phyloP scores from a whole-genome alignment of 2,797 vertebrate genomes.

The Chelmon rostratus region DNA sequence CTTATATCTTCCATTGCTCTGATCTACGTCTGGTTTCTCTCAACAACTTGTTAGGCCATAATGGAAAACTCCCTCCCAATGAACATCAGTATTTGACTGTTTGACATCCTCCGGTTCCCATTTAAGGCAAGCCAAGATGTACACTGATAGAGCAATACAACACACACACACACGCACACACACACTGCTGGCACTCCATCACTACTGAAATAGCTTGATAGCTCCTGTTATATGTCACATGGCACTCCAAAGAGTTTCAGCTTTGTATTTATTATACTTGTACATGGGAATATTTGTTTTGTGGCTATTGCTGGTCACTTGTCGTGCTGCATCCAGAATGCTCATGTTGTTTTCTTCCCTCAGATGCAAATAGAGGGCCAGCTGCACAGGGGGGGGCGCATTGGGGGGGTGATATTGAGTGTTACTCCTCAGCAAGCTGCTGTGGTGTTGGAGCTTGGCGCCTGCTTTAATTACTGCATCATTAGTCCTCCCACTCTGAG shows the following conservation, averaged over 20 bases:
- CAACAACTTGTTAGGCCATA: conserved; percentile 54
- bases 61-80: conserved; percentile 57
- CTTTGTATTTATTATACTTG: conserved; percentile 8
- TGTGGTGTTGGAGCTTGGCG: conserved; percentile 31
- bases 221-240: conserved; percentile 47
- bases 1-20: conserved; percentile 32
- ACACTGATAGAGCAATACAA: conserved; percentile 22
- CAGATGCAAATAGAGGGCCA: conserved; percentile 56
- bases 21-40: conserved; percentile 67
- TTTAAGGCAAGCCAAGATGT: conserved; percentile 65
- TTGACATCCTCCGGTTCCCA: conserved; percentile 67
- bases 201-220: conserved; percentile 32
- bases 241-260: conserved; percentile 20
- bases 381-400: conserved; percentile 21
- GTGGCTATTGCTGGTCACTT: conserved; percentile 4
- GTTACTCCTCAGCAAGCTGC: conserved; percentile 49
- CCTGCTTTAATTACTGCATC: conserved; percentile 62
- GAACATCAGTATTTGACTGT: conserved; percentile 61
- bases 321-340: conserved; percentile 1
- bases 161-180: conserved; percentile 32
- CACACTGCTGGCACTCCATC: conserved; percentile 38
- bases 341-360: conserved; percentile 23
- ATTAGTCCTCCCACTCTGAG: conserved; percentile 70
- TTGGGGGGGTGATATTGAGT: not conserved
- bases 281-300: conserved; percentile 7